phyloP scores from a whole-genome alignment of 2,113 vertebrate species.

The Calyptommatus sinebrachiatus region DNA sequence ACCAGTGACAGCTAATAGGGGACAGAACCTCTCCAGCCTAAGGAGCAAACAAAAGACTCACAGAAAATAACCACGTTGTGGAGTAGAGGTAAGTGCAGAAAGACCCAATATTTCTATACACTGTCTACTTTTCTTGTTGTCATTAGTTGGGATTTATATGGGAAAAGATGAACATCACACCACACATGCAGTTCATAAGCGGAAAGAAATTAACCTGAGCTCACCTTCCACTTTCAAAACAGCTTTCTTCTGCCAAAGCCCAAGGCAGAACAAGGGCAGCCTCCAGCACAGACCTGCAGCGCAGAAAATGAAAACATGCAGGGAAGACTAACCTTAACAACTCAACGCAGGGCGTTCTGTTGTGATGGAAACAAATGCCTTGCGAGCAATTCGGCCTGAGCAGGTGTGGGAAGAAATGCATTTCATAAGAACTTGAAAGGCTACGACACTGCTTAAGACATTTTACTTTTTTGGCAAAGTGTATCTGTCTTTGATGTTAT shows the following conservation, averaged over 20 bases:
- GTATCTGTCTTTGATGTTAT: conserved; percentile 20
- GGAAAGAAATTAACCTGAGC: neutral
- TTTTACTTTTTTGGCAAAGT: conserved; percentile 17
- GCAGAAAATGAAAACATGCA: neutral
- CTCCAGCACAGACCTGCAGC: neutral
- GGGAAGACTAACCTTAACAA: neutral
- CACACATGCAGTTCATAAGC: neutral
- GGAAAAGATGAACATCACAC: neutral
- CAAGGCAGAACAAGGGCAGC: neutral
- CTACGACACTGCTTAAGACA: conserved; percentile 2
- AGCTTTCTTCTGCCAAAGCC: neutral
- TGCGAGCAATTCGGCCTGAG: neutral
- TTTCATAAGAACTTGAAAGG: neutral
- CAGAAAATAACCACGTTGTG: too few relatives aligned
- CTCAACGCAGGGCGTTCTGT: neutral
- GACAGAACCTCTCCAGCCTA: too few relatives aligned
- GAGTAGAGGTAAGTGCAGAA: too few relatives aligned
- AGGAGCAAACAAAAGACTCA: too few relatives aligned
- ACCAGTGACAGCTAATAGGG: too few relatives aligned
- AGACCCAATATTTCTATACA: too few relatives aligned
- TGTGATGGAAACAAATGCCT: neutral
- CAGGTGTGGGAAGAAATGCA: conserved; percentile 1
- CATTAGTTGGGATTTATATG: neutral
- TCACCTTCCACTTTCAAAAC: neutral
- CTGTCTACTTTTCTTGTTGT: too few relatives aligned